A percentile compares a stretch with the other conserved stretches of the same genome.
phyloP scores from a whole-genome alignment of 1,140 invertebrate genomes.

The Batillaria attramentaria region DNA sequence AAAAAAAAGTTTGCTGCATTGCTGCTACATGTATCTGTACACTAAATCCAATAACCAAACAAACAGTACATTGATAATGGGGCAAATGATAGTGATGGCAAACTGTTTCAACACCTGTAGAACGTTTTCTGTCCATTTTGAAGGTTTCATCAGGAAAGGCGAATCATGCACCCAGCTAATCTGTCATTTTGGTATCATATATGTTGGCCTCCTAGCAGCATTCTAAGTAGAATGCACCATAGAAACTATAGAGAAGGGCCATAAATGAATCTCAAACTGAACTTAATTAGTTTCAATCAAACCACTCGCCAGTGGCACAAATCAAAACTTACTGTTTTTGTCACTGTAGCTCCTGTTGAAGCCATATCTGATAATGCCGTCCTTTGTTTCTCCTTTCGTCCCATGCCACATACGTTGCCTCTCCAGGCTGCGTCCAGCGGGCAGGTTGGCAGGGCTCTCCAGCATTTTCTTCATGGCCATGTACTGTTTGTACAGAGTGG shows the following conservation, averaged over 20 bases:
- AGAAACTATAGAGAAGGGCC: background rate
- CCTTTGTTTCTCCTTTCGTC: slow-evolving; percentile 43
- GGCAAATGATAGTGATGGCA: no score
- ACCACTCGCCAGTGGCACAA: background rate
- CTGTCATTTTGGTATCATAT: no score
- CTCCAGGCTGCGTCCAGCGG: background rate
- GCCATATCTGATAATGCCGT: slow-evolving; percentile 56
- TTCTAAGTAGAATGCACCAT: no score
- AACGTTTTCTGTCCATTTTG: no score
- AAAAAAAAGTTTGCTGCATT: no score
- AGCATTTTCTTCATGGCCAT: slow-evolving; percentile 42
- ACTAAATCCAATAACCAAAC: no score
- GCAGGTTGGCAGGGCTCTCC: slow-evolving; percentile 20
- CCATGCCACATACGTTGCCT: slow-evolving; percentile 54
- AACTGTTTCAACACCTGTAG: no score
- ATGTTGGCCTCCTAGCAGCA: background rate
- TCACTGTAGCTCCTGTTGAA: slow-evolving; percentile 61
- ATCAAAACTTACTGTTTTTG: slow-evolving; percentile 48
- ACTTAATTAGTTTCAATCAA: background rate
- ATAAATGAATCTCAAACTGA: background rate
- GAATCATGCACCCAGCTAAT: no score
- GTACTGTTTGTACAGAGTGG: slow-evolving; percentile 49
- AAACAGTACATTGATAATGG: no score
- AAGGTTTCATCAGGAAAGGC: no score
- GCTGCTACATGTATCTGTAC: no score